A percentile compares a stretch with the other conserved stretches of the same genome.
These are phyloP conservation scores for Drosophila rellima DNA, from an alignment of 2,888 invertebrate genomes.

Conservation along the genomic window DNA sequence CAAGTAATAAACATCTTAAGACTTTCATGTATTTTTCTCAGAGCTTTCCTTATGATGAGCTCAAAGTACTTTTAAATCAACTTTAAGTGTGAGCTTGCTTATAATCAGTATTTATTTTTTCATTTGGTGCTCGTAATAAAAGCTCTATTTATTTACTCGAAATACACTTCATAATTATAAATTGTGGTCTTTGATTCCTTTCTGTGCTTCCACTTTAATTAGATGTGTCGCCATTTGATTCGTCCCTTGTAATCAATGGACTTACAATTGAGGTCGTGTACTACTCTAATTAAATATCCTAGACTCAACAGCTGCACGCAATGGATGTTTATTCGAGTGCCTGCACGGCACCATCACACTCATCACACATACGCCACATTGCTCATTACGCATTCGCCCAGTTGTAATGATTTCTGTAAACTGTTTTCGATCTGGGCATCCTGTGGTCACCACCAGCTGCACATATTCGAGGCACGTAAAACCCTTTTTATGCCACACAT, in stretches of 20 bases:
- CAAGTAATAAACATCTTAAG: too few relatives aligned
- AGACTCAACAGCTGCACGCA: conserved; percentile 19
- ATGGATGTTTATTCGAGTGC: conserved; percentile 25
- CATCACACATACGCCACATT: conserved; percentile 57
- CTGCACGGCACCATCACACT: conserved; percentile 10
- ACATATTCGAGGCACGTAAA: conserved; percentile 55
- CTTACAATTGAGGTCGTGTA: conserved; percentile 36
- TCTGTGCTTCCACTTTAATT: conserved; percentile 10
- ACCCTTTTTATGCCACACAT: conserved; percentile 48
- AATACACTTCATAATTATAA: not conserved
- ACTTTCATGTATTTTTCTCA: too few relatives aligned
- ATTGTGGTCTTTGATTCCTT: not conserved
- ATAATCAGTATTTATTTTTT: too few relatives aligned
- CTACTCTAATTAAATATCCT: conserved; percentile 31
- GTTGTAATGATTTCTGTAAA: conserved; percentile 75
- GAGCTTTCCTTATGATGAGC: too few relatives aligned
- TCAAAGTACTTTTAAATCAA: too few relatives aligned
- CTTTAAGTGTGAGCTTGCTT: too few relatives aligned
- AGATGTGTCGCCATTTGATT: not conserved
- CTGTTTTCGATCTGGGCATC: conserved; percentile 67
- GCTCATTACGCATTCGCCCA: conserved; percentile 71
- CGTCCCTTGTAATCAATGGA: conserved; percentile 20
- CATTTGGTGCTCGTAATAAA: not conserved
- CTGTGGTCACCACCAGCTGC: conserved; percentile 20
- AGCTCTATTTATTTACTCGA: not conserved